Evolutionary conservation across 2,888 invertebrate genomes (phyloP).

Genomic region (Drosophila heteroneura): DNA sequence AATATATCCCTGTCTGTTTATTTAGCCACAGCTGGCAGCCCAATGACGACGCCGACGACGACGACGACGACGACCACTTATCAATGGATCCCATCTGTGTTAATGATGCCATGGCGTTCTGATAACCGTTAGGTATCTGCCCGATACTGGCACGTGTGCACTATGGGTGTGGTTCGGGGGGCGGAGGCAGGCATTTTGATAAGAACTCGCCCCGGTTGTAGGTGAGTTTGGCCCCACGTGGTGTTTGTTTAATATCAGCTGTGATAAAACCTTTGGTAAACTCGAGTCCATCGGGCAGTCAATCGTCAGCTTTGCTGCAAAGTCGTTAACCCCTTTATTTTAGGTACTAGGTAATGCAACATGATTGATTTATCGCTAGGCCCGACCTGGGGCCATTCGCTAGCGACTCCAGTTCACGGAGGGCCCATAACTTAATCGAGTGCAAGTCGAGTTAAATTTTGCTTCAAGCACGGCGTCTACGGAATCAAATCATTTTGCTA

Average conservation of each 20-base stretch:
- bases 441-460: constrained; percentile 4
- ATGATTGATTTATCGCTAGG: constrained; percentile 63
- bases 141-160: constrained; percentile 49
- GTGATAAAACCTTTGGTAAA: constrained; percentile 51
- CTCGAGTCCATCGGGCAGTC: constrained; percentile 52
- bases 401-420: constrained; percentile 22
- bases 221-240: constrained; percentile 10
- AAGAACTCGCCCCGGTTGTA: background rate
- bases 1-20: constrained; percentile 46
- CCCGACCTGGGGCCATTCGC: constrained; percentile 27
- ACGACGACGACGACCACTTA: constrained; percentile 40
- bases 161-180: constrained; percentile 1
- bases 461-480: constrained; percentile 7
- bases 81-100: constrained; percentile 69
- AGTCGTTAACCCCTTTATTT: constrained; percentile 60
- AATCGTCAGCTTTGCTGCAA: constrained; percentile 56
- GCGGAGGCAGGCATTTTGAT: background rate
- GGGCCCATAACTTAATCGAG: constrained; percentile 38
- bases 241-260: constrained; percentile 49
- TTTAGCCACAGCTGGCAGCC: constrained; percentile 62
- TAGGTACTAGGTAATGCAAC: constrained; percentile 43
- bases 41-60: background rate
- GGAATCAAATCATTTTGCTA: constrained; percentile 40
- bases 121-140: constrained; percentile 64
- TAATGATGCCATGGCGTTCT: constrained; percentile 62